Percentiles rank a stretch among this genome's conserved stretches.
Conservation (phyloP, 2,113 vertebrate genomes). For the Cyanoderma ruficeps region DNA sequence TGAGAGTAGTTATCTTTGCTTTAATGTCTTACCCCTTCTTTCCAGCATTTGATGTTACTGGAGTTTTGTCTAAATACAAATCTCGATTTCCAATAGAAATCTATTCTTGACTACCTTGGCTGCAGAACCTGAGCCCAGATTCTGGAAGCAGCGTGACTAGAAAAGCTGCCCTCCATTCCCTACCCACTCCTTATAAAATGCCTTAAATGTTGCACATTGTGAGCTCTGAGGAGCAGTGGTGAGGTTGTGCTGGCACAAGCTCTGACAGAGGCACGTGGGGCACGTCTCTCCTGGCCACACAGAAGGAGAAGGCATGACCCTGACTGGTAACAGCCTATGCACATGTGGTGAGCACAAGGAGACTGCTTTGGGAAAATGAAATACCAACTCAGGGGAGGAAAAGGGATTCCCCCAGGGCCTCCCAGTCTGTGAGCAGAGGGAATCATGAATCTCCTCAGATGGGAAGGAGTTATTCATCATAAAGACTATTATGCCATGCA, state of each 20-base stretch:
- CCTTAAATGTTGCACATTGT: neutral
- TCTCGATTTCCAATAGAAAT: neutral
- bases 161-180: neutral
- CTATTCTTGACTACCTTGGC: neutral
- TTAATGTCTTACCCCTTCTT: neutral
- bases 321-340: neutral
- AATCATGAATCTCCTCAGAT: conserved; percentile 1
- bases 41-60: neutral
- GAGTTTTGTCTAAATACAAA: neutral
- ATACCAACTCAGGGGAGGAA: neutral
- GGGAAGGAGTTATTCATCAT: neutral
- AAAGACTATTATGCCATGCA: neutral
- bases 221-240: neutral
- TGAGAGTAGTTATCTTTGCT: neutral
- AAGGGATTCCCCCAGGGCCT: neutral
- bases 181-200: neutral
- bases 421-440: neutral
- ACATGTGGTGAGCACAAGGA: neutral
- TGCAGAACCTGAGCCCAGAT: neutral
- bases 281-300: neutral
- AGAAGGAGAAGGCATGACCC: neutral
- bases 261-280: neutral
- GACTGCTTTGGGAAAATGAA: neutral
- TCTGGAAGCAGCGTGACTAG: neutral
- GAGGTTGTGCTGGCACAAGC: neutral